Conservation (phyloP, 1,140 invertebrate species). For the Teleopsis dalmanni region DNA sequence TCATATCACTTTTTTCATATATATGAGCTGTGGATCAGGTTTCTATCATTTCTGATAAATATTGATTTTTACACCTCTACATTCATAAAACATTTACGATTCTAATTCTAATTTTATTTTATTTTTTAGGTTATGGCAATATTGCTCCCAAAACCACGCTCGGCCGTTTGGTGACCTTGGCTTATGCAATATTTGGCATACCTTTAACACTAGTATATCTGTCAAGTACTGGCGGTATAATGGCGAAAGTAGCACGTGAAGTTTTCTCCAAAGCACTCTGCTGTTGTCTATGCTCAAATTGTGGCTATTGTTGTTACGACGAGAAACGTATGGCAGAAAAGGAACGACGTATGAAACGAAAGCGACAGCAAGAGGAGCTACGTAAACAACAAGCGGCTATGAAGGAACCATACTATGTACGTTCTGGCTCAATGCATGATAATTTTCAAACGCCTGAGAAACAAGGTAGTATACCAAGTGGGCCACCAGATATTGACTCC, state of each 20-base stretch:
- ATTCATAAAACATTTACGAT: background rate
- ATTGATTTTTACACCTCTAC: background rate
- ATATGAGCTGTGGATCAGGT: too few relatives aligned
- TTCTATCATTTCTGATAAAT: too few relatives aligned
- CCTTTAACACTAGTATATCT: constrained; percentile 84
- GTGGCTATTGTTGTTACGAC: constrained; percentile 78
- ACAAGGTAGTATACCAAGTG: constrained; percentile 22
- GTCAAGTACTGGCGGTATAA: constrained; percentile 71
- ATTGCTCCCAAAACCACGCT: constrained; percentile 71
- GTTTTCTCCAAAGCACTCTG: constrained; percentile 74
- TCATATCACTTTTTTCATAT: too few relatives aligned
- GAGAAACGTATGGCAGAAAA: constrained; percentile 71
- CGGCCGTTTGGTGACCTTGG: constrained; percentile 78
- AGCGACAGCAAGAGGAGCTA: constrained; percentile 67
- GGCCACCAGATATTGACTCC: constrained; percentile 53
- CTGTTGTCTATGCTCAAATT: constrained; percentile 76
- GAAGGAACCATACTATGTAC: constrained; percentile 72
- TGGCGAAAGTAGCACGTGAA: constrained; percentile 77
- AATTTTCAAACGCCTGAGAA: constrained; percentile 53
- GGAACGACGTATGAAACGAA: constrained; percentile 65
- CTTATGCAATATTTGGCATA: constrained; percentile 84
- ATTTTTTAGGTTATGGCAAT: constrained; percentile 75
- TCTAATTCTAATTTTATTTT: background rate
- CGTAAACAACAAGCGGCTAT: constrained; percentile 59
- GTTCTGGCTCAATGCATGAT: constrained; percentile 49